Evolutionary conservation across 2,888 invertebrate species (phyloP).

Genomic region (Clivina fossor): DNA sequence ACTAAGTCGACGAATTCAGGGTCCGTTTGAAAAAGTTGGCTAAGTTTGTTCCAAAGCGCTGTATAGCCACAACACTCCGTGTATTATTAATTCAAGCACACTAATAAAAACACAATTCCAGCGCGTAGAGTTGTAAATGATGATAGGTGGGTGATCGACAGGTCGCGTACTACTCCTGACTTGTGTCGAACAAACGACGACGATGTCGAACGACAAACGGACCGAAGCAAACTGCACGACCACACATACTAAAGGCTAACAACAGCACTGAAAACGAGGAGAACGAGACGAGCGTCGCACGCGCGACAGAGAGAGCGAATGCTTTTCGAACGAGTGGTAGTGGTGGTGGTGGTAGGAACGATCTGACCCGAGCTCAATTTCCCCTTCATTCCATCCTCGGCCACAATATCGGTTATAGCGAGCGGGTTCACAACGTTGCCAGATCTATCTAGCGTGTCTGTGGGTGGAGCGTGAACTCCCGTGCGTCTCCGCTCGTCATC

Average conservation of each 20-base stretch:
- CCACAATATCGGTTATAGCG: conserved; percentile 57
- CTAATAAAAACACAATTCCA: no score
- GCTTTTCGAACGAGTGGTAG: no score
- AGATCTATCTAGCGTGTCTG: conserved; percentile 45
- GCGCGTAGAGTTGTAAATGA: no score
- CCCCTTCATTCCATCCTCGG: conserved; percentile 53
- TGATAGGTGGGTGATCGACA: no score
- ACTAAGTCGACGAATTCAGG: conserved; percentile 6
- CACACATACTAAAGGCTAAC: conserved; percentile 24
- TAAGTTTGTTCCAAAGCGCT: conserved; percentile 9
- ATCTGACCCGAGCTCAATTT: conserved; percentile 53
- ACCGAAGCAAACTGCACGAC: conserved; percentile 27
- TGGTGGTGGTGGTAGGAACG: conserved; percentile 49
- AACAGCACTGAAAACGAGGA: conserved; percentile 29
- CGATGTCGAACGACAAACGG: conserved; percentile 30
- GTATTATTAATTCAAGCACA: no score
- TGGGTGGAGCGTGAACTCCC: conserved; percentile 48
- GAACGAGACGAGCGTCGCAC: no score
- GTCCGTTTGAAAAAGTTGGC: no score
- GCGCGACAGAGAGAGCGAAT: conserved; percentile 12
- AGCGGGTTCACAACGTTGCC: conserved; percentile 52
- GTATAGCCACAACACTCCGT: conserved; percentile 11
- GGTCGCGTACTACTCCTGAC: no score
- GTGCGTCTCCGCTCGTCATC: conserved; percentile 7
- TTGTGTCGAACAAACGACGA: no score